Conservation (phyloP, 2,797 vertebrate species). For the Girardinus metallicus region DNA sequence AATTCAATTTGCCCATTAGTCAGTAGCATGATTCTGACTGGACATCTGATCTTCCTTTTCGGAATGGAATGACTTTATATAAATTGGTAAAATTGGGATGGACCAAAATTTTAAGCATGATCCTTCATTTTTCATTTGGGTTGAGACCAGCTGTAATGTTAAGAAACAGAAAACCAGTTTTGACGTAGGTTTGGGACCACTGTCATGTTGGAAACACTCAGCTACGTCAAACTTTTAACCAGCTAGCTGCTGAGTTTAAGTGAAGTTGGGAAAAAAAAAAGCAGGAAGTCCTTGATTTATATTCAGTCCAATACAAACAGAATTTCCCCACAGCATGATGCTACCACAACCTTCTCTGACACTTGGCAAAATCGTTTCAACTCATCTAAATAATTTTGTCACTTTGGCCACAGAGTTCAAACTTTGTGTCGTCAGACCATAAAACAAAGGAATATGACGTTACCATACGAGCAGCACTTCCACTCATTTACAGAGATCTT, state of each 20-base stretch:
- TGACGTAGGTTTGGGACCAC: not conserved
- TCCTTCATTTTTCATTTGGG: not conserved
- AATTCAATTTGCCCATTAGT: not conserved
- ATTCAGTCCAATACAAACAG: not conserved
- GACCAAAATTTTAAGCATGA: not conserved
- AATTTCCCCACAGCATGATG: not conserved
- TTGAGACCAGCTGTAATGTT: not conserved
- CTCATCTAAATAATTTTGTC: not conserved
- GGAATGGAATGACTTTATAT: not conserved
- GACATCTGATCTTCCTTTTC: not conserved
- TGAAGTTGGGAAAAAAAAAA: not conserved
- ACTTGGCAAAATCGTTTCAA: not conserved
- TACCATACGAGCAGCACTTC: not conserved
- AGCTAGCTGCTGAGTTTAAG: not conserved
- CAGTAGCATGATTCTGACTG: not conserved
- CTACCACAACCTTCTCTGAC: not conserved
- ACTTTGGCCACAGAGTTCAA: not conserved
- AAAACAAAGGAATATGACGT: not conserved
- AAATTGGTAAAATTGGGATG: not conserved
- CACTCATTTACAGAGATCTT: not conserved
- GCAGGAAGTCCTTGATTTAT: not conserved
- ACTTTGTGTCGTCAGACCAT: not conserved
- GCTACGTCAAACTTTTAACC: not conserved
- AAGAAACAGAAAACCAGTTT: not conserved
- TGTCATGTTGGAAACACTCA: not conserved